These are phyloP conservation scores for Pipistrellus pygmaeus DNA, from an alignment of 2,797 vertebrate species.

Conservation along the genomic window DNA sequence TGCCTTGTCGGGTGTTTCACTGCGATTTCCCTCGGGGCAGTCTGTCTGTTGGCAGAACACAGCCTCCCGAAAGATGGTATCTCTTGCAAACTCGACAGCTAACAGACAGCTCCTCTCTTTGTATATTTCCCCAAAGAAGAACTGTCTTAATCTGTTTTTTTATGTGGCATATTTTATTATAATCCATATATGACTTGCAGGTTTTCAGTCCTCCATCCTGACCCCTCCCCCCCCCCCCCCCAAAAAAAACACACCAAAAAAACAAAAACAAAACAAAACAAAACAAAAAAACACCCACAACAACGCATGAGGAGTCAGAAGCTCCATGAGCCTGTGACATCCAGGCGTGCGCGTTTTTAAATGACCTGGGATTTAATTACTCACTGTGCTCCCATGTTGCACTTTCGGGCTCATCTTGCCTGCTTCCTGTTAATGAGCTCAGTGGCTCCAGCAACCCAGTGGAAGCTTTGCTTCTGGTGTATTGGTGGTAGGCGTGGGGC, in stretches of 20 bases:
- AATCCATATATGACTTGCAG: constrained; percentile 86
- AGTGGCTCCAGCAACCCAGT: constrained; percentile 86
- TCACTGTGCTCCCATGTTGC: constrained; percentile 85
- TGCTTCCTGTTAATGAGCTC: constrained; percentile 90
- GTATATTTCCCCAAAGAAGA: constrained; percentile 91
- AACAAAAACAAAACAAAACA: no score
- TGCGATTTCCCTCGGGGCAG: constrained; percentile 89
- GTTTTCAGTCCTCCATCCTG: constrained; percentile 81
- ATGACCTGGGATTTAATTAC: constrained; percentile 91
- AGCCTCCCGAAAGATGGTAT: constrained; percentile 90
- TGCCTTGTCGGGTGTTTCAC: constrained; percentile 89
- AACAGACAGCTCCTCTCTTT: constrained; percentile 89
- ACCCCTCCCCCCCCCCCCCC: neutral
- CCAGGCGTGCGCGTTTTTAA: constrained; percentile 89
- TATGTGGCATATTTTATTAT: constrained; percentile 89
- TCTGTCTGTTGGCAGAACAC: constrained; percentile 90
- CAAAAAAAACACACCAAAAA: neutral
- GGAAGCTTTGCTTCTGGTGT: constrained; percentile 85
- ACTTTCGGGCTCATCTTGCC: constrained; percentile 87
- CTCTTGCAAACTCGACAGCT: constrained; percentile 91
- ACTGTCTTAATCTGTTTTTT: constrained; percentile 89
- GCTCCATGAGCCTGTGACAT: constrained; percentile 86
- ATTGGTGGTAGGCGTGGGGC: constrained; percentile 84
- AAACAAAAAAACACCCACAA: neutral
- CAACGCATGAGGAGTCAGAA: constrained; percentile 81